phyloP scores from a whole-genome alignment of 2,797 vertebrate genomes.

The Muraenolepis orangiensis region DNA sequence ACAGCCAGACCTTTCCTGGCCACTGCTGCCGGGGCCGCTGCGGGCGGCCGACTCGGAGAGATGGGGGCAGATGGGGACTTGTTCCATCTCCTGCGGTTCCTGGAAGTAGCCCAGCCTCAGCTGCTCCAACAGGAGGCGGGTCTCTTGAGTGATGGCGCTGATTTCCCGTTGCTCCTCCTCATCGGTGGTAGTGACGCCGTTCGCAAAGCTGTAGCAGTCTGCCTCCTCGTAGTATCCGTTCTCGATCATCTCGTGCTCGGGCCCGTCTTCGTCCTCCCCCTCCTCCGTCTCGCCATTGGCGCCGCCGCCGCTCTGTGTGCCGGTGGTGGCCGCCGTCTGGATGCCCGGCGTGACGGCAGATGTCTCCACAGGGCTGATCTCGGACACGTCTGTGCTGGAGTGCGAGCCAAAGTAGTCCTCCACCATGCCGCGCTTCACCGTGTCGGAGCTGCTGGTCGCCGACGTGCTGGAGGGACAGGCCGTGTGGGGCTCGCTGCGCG shows the following conservation, averaged over 20 bases:
- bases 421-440: slow-evolving; percentile 93
- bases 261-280: slow-evolving; percentile 75
- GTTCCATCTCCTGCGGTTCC: slow-evolving; percentile 70
- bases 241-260: slow-evolving; percentile 90
- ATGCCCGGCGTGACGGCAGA: slow-evolving; percentile 74
- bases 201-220: slow-evolving; percentile 75
- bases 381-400: slow-evolving; percentile 84
- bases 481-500: slow-evolving; percentile 67
- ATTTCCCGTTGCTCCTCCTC: slow-evolving; percentile 49
- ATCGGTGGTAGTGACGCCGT: slow-evolving; percentile 64
- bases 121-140: slow-evolving; percentile 66
- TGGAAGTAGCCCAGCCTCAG: slow-evolving; percentile 72
- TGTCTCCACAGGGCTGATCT: slow-evolving; percentile 79
- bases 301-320: not conserved
- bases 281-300: slow-evolving; percentile 52
- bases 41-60: slow-evolving; percentile 28
- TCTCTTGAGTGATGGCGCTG: slow-evolving; percentile 54
- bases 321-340: slow-evolving; percentile 40
- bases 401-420: slow-evolving; percentile 94
- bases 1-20: slow-evolving; percentile 72
- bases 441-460: slow-evolving; percentile 84
- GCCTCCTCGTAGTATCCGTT: slow-evolving; percentile 96
- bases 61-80: slow-evolving; percentile 76
- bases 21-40: slow-evolving; percentile 66
- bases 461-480: slow-evolving; percentile 75